These are phyloP conservation scores for Rostratula benghalensis DNA, from an alignment of 2,113 vertebrate genomes.

Conservation along the genomic window DNA sequence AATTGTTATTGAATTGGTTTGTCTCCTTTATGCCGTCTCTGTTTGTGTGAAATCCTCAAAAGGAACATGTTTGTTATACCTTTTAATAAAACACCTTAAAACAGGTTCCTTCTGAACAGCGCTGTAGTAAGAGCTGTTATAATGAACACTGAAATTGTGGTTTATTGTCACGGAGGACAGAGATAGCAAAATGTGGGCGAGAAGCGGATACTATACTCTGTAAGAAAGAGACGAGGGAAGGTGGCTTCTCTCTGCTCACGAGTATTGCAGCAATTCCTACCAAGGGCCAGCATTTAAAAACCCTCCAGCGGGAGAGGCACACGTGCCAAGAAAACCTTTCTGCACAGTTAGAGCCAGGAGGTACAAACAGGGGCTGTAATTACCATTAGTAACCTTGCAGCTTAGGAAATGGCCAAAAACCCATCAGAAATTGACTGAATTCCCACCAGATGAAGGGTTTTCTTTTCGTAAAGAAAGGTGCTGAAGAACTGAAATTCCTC, in stretches of 20 bases:
- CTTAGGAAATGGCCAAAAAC: conserved; percentile 51
- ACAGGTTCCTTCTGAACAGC: not conserved
- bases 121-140: not conserved
- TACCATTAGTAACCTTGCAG: conserved; percentile 50
- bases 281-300: not conserved
- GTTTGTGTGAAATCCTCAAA: not conserved
- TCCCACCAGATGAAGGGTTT: conserved; percentile 65
- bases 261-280: not conserved
- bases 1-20: not conserved
- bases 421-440: conserved; percentile 70
- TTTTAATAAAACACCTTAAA: conserved; percentile 29
- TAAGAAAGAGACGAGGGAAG: not conserved
- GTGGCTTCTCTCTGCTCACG: not conserved
- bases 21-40: not conserved
- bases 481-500: conserved; percentile 68
- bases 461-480: conserved; percentile 57
- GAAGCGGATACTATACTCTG: not conserved
- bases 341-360: not conserved
- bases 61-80: not conserved
- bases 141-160: not conserved
- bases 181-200: not conserved
- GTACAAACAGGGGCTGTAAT: conserved; percentile 56
- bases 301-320: not conserved
- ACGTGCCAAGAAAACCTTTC: not conserved
- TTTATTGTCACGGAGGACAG: not conserved